Evolutionary conservation across 2,888 invertebrate species (phyloP), one percentile per base, ranked within the genome.

Genomic region (Drosophila sordidula): DNA sequence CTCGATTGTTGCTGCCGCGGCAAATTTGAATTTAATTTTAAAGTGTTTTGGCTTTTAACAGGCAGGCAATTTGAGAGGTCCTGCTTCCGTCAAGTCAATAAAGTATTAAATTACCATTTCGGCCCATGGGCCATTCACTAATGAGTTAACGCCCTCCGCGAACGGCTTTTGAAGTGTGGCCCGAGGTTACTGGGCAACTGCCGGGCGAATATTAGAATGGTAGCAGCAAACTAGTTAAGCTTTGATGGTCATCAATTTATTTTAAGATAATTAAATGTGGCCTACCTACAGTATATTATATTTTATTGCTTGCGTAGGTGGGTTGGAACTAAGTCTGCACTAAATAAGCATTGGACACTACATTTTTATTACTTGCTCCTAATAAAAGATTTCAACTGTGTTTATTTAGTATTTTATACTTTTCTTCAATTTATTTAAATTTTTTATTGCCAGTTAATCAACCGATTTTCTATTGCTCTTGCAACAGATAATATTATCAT

Each of bases 11-110:
- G 46, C 41, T 55, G 39, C 18, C 8, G 42, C 41, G 41, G 42
- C 39, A 49, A 75, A 71, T 79, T 76, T 86, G 63, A 72, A 72
- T 82, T 86, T 75, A 68, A 83, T 75, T 86, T 82, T 77, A 83
- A 83, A 75, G 69, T 58, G 58, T 51, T 52, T 49, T 29, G 36
- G 29, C 36, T 56, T 59, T 62, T 68, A 49, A 47, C 45, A 54
- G 63, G 26, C 59, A 22, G 47, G 54, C 55, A 57, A 54, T 58
- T 65, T 26, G 25, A 25, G 18, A 38, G 42, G 46, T 41, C 6
- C 34, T 45, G 47, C 41, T 36, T 25, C 22, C 12, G 50, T 12
- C 42, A 42, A 65, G 65, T 67, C 70, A 73, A 80, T 73, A 73
- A 72, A 75, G 66, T 67, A 81, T 82, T 79, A 83, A 85, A 83